These are phyloP conservation scores for Sebastes itinus DNA, from an alignment of 2,797 vertebrate species.

Conservation along the genomic window DNA sequence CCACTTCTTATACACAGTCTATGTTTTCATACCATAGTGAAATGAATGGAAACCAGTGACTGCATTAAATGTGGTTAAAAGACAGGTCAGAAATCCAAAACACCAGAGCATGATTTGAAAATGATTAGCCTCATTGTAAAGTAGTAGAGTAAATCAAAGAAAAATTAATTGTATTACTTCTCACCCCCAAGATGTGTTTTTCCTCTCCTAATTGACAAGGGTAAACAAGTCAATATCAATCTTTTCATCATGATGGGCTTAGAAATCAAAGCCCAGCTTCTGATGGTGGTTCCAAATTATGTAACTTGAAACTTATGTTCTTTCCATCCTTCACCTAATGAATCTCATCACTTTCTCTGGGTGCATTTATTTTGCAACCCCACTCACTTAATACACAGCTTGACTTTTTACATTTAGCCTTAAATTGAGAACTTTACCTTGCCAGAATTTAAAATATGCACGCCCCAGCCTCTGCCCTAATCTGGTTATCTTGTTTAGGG, in stretches of 20 bases:
- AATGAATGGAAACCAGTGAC: not conserved
- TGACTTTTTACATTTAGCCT: not conserved
- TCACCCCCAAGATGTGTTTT: not conserved
- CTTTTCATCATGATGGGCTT: not conserved
- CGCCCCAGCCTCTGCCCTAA: not conserved
- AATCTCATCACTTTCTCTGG: not conserved
- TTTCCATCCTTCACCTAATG: not conserved
- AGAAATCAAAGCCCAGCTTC: not conserved
- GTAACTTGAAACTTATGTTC: not conserved
- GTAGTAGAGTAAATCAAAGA: not conserved
- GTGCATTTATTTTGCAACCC: not conserved
- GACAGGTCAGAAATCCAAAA: not conserved
- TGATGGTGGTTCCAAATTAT: not conserved
- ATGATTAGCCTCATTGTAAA: not conserved
- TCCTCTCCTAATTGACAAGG: too few species aligned
- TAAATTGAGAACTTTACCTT: conserved; percentile 1
- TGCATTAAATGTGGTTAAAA: not conserved
- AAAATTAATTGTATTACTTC: not conserved
- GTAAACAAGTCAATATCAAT: not conserved
- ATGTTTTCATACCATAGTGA: not conserved
- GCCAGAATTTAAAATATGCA: not conserved
- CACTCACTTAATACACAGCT: not conserved
- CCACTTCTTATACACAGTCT: too few species aligned
- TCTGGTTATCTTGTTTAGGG: conserved; percentile 26
- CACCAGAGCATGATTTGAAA: not conserved